Percentiles rank a stretch among this genome's conserved stretches.
phyloP scores from a whole-genome alignment of 2,797 vertebrate genomes.

The Sebastes baramenuke region DNA sequence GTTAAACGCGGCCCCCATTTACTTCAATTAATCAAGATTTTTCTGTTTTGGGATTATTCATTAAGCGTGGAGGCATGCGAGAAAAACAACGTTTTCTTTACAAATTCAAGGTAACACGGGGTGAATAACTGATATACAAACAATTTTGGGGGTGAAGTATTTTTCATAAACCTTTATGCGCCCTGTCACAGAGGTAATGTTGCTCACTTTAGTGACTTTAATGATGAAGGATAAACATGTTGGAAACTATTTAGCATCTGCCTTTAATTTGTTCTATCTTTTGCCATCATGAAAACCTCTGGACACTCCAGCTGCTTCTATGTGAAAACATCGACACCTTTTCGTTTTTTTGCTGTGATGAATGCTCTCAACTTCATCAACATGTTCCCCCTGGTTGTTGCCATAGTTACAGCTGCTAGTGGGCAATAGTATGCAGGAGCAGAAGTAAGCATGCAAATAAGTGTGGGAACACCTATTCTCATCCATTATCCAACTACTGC shows the following conservation, averaged over 20 bases:
- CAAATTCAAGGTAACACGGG: too few relatives aligned
- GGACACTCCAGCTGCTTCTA: not conserved
- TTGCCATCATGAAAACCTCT: not conserved
- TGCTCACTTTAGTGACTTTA: not conserved
- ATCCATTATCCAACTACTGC: not conserved
- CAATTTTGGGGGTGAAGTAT: too few relatives aligned
- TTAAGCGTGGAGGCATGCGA: too few relatives aligned
- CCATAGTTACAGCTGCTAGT: not conserved
- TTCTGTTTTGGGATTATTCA: fast-evolving
- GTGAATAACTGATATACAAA: too few relatives aligned
- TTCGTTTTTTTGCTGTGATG: not conserved
- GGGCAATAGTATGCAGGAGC: not conserved
- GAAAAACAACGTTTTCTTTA: fast-evolving
- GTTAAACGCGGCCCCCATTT: too few relatives aligned
- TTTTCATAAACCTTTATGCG: not conserved
- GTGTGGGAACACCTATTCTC: not conserved
- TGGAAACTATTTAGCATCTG: not conserved
- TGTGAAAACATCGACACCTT: not conserved
- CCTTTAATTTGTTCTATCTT: not conserved
- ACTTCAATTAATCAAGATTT: too few relatives aligned
- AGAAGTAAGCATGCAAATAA: not conserved
- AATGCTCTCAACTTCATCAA: not conserved
- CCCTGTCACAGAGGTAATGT: not conserved
- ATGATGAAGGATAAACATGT: not conserved
- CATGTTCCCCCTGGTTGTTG: not conserved